These are phyloP conservation scores for Pilophorus perplexus DNA, from an alignment of 2,888 invertebrate genomes.

Conservation along the genomic window DNA sequence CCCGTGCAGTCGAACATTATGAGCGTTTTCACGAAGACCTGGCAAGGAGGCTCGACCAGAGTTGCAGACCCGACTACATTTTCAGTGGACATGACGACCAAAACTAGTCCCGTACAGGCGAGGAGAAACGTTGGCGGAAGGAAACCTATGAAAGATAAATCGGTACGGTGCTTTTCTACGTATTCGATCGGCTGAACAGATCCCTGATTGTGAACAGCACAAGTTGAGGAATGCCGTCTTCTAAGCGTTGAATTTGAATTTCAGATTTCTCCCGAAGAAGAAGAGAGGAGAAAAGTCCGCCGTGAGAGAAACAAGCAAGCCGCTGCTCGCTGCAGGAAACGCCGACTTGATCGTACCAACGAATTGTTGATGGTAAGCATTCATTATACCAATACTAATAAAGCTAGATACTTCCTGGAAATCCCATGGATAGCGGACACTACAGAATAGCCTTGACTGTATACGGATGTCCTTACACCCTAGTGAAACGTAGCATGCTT, in stretches of 20 bases:
- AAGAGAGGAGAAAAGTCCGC: constrained; percentile 79
- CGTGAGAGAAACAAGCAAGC: constrained; percentile 96
- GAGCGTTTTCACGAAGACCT: constrained; percentile 54
- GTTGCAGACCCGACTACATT: constrained; percentile 54
- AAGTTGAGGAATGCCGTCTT: background rate
- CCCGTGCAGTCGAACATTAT: constrained; percentile 49
- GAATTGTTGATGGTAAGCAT: constrained; percentile 64
- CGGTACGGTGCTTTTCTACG: constrained; percentile 50
- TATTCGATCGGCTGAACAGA: no score
- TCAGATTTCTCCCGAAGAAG: constrained; percentile 85
- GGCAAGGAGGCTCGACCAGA: constrained; percentile 54
- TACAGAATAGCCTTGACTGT: no score
- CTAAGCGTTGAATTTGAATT: constrained; percentile 41
- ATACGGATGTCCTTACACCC: no score
- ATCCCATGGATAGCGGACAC: no score
- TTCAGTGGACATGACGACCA: constrained; percentile 20
- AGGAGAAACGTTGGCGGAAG: constrained; percentile 78
- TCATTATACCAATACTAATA: background rate
- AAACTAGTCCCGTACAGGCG: constrained; percentile 49
- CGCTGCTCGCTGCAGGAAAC: constrained; percentile 93
- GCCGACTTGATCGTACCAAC: constrained; percentile 94
- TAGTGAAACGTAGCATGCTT: no score
- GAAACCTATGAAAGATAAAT: constrained; percentile 61
- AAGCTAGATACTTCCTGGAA: no score
- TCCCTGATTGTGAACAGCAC: no score